A percentile compares a stretch with the other conserved stretches of the same genome.
These are phyloP conservation scores for Eurypyga helias DNA, from an alignment of 2,113 vertebrate genomes.

Conservation along the genomic window DNA sequence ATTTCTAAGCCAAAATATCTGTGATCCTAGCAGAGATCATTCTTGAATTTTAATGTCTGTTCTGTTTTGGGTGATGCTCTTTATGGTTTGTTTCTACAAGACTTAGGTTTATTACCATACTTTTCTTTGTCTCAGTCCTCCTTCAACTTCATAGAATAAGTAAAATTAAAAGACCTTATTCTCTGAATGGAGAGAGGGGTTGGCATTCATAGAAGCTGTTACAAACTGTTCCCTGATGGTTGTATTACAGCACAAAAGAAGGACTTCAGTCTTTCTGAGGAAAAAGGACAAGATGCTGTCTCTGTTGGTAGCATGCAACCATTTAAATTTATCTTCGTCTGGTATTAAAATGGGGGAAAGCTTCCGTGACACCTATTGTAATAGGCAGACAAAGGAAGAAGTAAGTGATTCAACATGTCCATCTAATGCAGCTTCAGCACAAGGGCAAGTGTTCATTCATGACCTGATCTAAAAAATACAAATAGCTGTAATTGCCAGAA, in stretches of 20 bases:
- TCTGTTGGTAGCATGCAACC: not conserved
- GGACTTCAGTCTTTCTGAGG: not conserved
- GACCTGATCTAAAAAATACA: not conserved
- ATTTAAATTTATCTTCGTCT: not conserved
- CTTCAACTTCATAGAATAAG: not conserved
- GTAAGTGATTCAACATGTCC: not conserved
- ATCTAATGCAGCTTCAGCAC: not conserved
- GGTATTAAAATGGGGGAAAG: not conserved
- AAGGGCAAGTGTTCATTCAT: not conserved
- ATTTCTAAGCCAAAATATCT: not conserved
- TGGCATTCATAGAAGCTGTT: not conserved
- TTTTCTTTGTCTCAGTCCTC: not conserved
- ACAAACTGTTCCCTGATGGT: not conserved
- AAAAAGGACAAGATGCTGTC: not conserved
- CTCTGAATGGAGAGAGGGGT: not conserved
- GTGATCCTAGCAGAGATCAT: not conserved
- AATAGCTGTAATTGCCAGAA: conserved; percentile 11
- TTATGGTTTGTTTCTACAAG: not conserved
- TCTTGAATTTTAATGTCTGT: not conserved
- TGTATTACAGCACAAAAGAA: not conserved
- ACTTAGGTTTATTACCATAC: not conserved
- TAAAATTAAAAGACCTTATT: not conserved
- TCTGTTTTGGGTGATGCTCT: not conserved
- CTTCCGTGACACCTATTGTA: not conserved
- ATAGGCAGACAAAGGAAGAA: not conserved